phyloP scores from a whole-genome alignment of 2,888 invertebrate genomes.

The Craniophora ligustri region DNA sequence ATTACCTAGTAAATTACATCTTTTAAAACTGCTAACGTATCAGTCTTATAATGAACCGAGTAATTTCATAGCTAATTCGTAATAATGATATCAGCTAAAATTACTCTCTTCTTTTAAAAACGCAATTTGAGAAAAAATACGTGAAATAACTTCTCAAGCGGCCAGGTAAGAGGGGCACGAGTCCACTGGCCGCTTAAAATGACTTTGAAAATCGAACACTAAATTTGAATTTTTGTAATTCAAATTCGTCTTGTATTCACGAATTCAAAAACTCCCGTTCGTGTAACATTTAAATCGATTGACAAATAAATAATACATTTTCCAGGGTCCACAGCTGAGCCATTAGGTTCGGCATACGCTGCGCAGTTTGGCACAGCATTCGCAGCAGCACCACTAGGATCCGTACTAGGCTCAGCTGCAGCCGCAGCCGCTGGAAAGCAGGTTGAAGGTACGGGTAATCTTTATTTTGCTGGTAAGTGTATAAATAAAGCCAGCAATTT shows the following conservation, averaged over 20 bases:
- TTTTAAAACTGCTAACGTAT: slow-evolving; percentile 2
- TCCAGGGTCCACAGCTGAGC: slow-evolving; percentile 89
- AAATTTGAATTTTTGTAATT: slow-evolving; percentile 6
- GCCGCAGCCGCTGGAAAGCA: slow-evolving; percentile 96
- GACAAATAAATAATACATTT: slow-evolving; percentile 12
- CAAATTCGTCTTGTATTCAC: slow-evolving; percentile 5
- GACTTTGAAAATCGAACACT: not conserved
- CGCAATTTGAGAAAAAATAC: not conserved
- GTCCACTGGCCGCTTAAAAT: too few relatives aligned
- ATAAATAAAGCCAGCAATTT: slow-evolving; percentile 44
- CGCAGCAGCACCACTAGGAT: slow-evolving; percentile 89
- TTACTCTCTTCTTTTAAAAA: slow-evolving; percentile 18
- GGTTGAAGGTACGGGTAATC: slow-evolving; percentile 92
- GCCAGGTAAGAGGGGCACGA: too few relatives aligned
- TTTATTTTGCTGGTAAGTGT: slow-evolving; percentile 48
- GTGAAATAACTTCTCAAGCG: too few relatives aligned
- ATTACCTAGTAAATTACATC: too few relatives aligned
- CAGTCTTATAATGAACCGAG: slow-evolving; percentile 8
- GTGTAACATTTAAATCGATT: slow-evolving; percentile 1
- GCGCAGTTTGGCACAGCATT: slow-evolving; percentile 90
- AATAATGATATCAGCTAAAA: slow-evolving; percentile 10
- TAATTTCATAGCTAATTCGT: slow-evolving; percentile 18
- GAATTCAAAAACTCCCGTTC: not conserved
- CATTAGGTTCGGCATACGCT: slow-evolving; percentile 89
- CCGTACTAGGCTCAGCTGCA: slow-evolving; percentile 92